These are phyloP conservation scores for Polypedilum pembai DNA, from an alignment of 1,140 invertebrate species.

Conservation along the genomic window DNA sequence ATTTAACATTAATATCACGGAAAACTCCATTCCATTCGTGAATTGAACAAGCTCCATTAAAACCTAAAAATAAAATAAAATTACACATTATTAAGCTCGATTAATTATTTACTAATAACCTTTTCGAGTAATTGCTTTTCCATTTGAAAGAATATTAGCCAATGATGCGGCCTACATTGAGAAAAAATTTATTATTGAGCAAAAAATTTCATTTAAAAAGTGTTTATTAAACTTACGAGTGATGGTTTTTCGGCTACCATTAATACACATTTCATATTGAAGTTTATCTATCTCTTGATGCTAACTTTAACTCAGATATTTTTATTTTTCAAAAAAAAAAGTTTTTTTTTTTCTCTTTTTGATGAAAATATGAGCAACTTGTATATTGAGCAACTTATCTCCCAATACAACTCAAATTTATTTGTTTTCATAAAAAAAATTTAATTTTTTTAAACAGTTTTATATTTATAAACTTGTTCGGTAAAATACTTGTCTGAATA, in stretches of 20 bases:
- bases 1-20: conserved; percentile 60
- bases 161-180: conserved; percentile 67
- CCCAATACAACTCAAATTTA: too few relatives aligned
- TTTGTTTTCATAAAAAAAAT: too few relatives aligned
- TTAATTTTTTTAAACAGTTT: too few relatives aligned
- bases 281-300: too few relatives aligned
- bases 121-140: conserved; percentile 72
- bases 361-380: too few relatives aligned
- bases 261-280: conserved; percentile 77
- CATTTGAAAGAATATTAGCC: conserved; percentile 89
- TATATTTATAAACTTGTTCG: too few relatives aligned
- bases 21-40: conserved; percentile 90
- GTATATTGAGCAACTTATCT: too few relatives aligned
- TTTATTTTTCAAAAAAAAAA: too few relatives aligned
- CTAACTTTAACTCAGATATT: too few relatives aligned
- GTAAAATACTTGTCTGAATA: too few relatives aligned
- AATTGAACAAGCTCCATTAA: conserved; percentile 83
- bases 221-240: conserved; percentile 43
- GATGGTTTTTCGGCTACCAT: conserved; percentile 99
- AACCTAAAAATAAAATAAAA: conserved; percentile 50
- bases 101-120: conserved; percentile 49
- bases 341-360: too few relatives aligned
- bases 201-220: neutral
- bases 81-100: conserved; percentile 28
- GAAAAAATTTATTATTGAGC: neutral